phyloP scores from a whole-genome alignment of 2,888 invertebrate genomes.

The Trypoxylon attenuatum region DNA sequence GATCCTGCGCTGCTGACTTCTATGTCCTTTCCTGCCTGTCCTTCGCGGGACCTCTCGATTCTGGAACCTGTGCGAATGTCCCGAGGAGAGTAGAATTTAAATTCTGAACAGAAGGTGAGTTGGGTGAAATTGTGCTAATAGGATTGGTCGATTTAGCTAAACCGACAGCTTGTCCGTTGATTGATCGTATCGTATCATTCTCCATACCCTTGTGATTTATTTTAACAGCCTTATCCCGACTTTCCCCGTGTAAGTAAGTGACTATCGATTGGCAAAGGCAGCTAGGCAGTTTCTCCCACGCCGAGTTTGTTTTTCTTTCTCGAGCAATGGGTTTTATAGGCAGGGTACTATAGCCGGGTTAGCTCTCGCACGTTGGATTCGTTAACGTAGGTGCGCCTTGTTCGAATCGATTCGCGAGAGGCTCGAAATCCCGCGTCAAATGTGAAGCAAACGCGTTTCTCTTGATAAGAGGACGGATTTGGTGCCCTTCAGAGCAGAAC shows the following conservation, averaged over 20 bases:
- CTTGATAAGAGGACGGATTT: not conserved
- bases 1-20: not conserved
- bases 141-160: too few species aligned
- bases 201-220: not conserved
- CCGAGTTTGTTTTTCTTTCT: conserved; percentile 27
- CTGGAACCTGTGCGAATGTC: conserved; percentile 36
- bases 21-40: not conserved
- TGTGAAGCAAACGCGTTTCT: too few species aligned
- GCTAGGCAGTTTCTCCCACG: conserved; percentile 33
- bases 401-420: not conserved
- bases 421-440: too few species aligned
- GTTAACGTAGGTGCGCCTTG: not conserved
- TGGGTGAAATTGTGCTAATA: conserved; percentile 15
- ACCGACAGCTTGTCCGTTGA: not conserved
- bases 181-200: not conserved
- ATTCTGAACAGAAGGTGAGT: conserved; percentile 40
- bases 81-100: conserved; percentile 36
- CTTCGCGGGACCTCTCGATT: not conserved
- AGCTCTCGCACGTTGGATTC: not conserved
- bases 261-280: conserved; percentile 38
- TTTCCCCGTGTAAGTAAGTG: conserved; percentile 17
- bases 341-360: not conserved
- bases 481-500: not conserved
- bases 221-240: too few species aligned
- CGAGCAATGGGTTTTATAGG: not conserved